phyloP scores from a whole-genome alignment of 2,797 vertebrate species.

The Spinus olivaceus region DNA sequence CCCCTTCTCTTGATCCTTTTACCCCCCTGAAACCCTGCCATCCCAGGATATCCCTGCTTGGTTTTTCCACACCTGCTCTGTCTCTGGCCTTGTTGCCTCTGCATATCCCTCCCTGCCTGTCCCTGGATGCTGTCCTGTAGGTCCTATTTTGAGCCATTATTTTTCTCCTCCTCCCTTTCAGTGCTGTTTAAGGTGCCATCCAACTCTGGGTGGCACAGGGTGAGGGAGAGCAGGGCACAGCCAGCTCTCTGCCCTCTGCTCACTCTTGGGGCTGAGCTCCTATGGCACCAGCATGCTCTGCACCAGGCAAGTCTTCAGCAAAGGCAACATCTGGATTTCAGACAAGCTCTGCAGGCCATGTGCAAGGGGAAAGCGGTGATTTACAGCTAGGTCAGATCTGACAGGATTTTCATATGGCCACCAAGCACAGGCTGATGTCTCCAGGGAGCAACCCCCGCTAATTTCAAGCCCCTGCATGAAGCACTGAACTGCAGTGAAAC shows the following conservation, averaged over 20 bases:
- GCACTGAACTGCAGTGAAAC: neutral
- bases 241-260: neutral
- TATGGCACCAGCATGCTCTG: neutral
- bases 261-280: neutral
- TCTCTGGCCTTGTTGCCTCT: neutral
- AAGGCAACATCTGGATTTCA: slow-evolving; percentile 37
- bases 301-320: neutral
- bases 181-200: neutral
- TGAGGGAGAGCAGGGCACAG: fast-evolving
- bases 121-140: neutral
- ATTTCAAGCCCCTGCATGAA: neutral
- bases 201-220: fast-evolving
- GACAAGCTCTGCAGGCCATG: neutral
- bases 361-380: slow-evolving; percentile 7
- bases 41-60: neutral
- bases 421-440: slow-evolving; percentile 1
- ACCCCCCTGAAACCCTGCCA: neutral
- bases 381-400: slow-evolving; percentile 33
- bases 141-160: neutral
- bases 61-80: neutral
- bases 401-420: slow-evolving; percentile 30
- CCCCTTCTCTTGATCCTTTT: neutral
- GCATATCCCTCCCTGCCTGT: neutral
- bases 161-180: neutral
- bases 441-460: neutral